These are phyloP conservation scores for Caradrina kadenii DNA, from an alignment of 2,888 invertebrate genomes.

Conservation along the genomic window DNA sequence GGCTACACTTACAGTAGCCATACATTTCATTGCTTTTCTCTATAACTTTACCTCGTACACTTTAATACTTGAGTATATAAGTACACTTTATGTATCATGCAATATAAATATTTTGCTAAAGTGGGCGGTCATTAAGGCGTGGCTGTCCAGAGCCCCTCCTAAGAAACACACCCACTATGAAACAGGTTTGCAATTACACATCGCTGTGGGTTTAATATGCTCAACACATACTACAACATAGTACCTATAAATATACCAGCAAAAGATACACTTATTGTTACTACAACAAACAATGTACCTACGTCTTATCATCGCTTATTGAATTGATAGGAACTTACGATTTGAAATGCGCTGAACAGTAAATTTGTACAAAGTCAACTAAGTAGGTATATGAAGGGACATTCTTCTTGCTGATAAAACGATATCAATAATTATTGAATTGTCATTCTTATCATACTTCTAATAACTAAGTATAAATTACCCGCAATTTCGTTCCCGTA, in stretches of 20 bases:
- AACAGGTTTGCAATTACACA: slow-evolving; percentile 80
- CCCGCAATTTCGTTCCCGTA: no score
- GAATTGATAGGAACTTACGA: slow-evolving; percentile 7
- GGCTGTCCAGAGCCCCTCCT: slow-evolving; percentile 75
- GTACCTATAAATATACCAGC: slow-evolving; percentile 4
- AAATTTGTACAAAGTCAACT: background rate
- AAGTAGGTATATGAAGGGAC: background rate
- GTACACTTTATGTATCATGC: slow-evolving; percentile 44
- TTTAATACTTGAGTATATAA: slow-evolving; percentile 51
- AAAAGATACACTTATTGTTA: slow-evolving; percentile 1
- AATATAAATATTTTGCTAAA: slow-evolving; percentile 58
- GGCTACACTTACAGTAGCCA: slow-evolving; percentile 3
- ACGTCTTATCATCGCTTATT: background rate
- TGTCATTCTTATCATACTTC: background rate
- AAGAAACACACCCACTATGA: slow-evolving; percentile 68
- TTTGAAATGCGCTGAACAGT: background rate
- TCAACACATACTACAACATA: slow-evolving; percentile 45
- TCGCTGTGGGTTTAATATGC: slow-evolving; percentile 55
- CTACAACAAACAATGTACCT: background rate
- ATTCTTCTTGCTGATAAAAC: background rate
- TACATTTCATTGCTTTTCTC: slow-evolving; percentile 19
- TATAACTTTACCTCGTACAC: slow-evolving; percentile 32
- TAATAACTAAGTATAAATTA: background rate
- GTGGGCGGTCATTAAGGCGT: slow-evolving; percentile 79
- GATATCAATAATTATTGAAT: background rate